phyloP scores from a whole-genome alignment of 2,888 invertebrate genomes.

The Tanypteryx hageni region DNA sequence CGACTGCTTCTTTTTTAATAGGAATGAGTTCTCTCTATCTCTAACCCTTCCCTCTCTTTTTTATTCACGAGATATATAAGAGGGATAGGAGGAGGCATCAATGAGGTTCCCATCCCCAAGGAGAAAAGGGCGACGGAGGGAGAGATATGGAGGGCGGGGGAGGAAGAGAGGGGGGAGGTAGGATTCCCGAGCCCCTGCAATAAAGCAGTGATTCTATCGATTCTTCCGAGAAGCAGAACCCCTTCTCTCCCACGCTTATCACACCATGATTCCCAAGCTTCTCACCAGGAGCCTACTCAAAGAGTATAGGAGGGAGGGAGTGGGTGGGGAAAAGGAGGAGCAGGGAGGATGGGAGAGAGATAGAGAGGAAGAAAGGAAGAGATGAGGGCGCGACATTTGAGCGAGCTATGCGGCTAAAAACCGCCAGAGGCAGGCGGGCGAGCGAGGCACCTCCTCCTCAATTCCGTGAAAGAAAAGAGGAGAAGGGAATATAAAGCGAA shows the following conservation, averaged over 20 bases:
- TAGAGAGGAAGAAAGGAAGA: not conserved
- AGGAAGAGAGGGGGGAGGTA: no score
- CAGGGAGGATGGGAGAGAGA: no score
- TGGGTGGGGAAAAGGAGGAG: no score
- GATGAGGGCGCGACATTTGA: not conserved
- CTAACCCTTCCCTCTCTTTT: not conserved
- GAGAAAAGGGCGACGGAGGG: not conserved
- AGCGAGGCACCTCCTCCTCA: not conserved
- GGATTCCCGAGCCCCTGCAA: slow-evolving; percentile 2
- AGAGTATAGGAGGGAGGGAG: not conserved
- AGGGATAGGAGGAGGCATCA: not conserved
- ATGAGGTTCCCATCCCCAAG: not conserved
- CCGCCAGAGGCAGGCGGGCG: slow-evolving; percentile 1
- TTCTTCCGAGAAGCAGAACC: slow-evolving; percentile 1
- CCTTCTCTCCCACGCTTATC: not conserved
- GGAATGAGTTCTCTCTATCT: not conserved
- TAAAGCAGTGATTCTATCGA: slow-evolving; percentile 35
- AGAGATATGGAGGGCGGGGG: not conserved
- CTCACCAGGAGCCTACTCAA: slow-evolving; percentile 24
- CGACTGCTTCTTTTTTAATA: not conserved
- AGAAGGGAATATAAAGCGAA: not conserved
- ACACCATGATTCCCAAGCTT: not conserved
- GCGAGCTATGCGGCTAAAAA: slow-evolving; percentile 32
- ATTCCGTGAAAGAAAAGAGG: not conserved
- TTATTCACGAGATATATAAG: not conserved